phyloP scores from a whole-genome alignment of 1,140 invertebrate genomes.

The Drosophila persimilis region DNA sequence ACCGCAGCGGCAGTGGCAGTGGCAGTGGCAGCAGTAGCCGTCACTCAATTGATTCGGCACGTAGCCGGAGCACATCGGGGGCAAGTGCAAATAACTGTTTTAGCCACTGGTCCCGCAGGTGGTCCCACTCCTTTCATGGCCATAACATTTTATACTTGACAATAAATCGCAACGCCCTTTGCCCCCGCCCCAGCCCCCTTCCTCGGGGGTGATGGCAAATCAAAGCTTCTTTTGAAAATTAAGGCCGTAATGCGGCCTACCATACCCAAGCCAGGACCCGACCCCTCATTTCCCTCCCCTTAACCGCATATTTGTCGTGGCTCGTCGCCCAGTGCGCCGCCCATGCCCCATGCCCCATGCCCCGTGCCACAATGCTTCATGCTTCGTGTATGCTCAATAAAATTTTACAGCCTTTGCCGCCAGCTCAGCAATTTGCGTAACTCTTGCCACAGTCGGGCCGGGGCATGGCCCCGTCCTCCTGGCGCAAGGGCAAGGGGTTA shows the following conservation, averaged over 20 bases:
- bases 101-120: slow-evolving; percentile 44
- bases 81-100: slow-evolving; percentile 80
- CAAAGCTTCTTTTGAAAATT: slow-evolving; percentile 71
- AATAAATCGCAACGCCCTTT: slow-evolving; percentile 65
- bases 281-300: neutral
- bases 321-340: slow-evolving; percentile 27
- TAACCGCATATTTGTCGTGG: slow-evolving; percentile 68
- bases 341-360: slow-evolving; percentile 5
- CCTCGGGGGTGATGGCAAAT: slow-evolving; percentile 35
- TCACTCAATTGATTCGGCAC: slow-evolving; percentile 75
- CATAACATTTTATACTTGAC: slow-evolving; percentile 76
- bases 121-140: slow-evolving; percentile 25
- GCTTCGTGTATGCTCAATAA: slow-evolving; percentile 67
- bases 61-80: slow-evolving; percentile 46
- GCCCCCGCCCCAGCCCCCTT: neutral
- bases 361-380: neutral
- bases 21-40: neutral
- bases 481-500: slow-evolving; percentile 2
- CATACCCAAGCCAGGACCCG: slow-evolving; percentile 4
- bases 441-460: slow-evolving; percentile 37
- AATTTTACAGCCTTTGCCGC: slow-evolving; percentile 79
- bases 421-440: slow-evolving; percentile 79
- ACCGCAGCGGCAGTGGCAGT: too few species aligned
- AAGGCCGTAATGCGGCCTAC: slow-evolving; percentile 56
- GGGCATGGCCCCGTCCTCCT: too few species aligned